A percentile compares a stretch with the other conserved stretches of the same genome.
phyloP scores from a whole-genome alignment of 2,888 invertebrate species.

The Drosophila phalerata region DNA sequence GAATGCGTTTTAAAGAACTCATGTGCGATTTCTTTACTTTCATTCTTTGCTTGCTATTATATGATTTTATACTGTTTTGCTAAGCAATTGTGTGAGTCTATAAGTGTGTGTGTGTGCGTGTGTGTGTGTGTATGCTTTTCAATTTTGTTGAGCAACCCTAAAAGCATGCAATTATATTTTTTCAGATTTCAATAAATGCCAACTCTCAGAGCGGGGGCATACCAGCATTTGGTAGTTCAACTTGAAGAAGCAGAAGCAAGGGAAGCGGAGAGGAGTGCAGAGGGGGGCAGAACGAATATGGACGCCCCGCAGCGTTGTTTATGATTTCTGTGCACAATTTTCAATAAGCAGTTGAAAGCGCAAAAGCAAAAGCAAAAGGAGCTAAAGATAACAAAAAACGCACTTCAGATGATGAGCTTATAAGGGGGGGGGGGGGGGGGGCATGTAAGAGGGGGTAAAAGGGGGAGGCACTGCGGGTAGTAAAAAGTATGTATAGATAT shows the following conservation, averaged over 20 bases:
- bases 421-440: neutral
- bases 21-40: constrained; percentile 2
- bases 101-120: constrained; percentile 9
- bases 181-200: constrained; percentile 76
- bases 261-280: neutral
- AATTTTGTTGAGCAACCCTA: constrained; percentile 71
- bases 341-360: constrained; percentile 72
- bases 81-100: constrained; percentile 22
- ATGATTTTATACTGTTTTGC: constrained; percentile 10
- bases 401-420: constrained; percentile 34
- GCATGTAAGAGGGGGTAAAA: neutral
- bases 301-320: constrained; percentile 75
- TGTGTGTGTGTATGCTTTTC: constrained; percentile 49
- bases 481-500: constrained; percentile 5
- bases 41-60: constrained; percentile 16
- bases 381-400: constrained; percentile 19
- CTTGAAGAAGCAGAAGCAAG: neutral
- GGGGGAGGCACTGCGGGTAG: neutral
- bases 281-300: constrained; percentile 40
- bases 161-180: constrained; percentile 77
- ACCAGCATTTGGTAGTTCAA: constrained; percentile 6
- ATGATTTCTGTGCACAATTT: constrained; percentile 76
- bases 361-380: constrained; percentile 30
- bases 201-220: constrained; percentile 31
- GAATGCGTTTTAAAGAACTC: constrained; percentile 24